Conservation (phyloP, 2,797 vertebrate genomes). For the Danio choprae region DNA sequence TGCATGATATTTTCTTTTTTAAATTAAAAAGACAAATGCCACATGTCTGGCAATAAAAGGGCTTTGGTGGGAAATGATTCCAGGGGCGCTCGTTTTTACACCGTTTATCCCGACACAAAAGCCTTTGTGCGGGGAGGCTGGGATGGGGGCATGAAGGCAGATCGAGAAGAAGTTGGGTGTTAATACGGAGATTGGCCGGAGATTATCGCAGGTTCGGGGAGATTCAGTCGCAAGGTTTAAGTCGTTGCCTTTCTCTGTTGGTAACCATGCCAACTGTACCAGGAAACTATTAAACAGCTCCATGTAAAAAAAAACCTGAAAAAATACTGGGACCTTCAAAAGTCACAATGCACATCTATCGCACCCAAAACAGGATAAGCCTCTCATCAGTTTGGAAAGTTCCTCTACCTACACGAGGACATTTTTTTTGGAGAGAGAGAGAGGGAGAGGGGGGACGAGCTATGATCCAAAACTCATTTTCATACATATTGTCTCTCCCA, state of each 20-base stretch:
- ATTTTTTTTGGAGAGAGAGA: constrained; percentile 48
- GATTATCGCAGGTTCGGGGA: constrained; percentile 75
- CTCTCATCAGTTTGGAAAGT: constrained; percentile 77
- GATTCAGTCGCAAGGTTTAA: constrained; percentile 75
- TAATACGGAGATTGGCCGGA: constrained; percentile 76
- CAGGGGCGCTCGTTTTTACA: constrained; percentile 68
- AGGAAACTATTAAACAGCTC: constrained; percentile 75
- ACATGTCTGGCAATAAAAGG: constrained; percentile 64
- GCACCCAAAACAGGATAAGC: constrained; percentile 74
- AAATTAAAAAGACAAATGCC: constrained; percentile 71
- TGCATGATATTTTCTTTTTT: constrained; percentile 63
- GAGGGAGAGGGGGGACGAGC: constrained; percentile 61
- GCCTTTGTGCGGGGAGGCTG: constrained; percentile 56
- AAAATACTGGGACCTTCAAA: constrained; percentile 57
- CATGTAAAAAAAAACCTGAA: constrained; percentile 66
- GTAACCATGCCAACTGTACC: constrained; percentile 79
- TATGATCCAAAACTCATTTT: constrained; percentile 71
- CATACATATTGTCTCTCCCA: constrained; percentile 73
- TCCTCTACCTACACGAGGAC: constrained; percentile 69
- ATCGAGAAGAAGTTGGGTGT: constrained; percentile 66
- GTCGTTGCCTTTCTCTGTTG: constrained; percentile 62
- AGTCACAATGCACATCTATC: constrained; percentile 68
- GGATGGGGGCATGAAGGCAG: constrained; percentile 58
- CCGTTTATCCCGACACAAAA: constrained; percentile 71
- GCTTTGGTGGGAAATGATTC: constrained; percentile 74